These are phyloP conservation scores for Clamator glandarius DNA, from an alignment of 2,797 vertebrate genomes.

Conservation along the genomic window DNA sequence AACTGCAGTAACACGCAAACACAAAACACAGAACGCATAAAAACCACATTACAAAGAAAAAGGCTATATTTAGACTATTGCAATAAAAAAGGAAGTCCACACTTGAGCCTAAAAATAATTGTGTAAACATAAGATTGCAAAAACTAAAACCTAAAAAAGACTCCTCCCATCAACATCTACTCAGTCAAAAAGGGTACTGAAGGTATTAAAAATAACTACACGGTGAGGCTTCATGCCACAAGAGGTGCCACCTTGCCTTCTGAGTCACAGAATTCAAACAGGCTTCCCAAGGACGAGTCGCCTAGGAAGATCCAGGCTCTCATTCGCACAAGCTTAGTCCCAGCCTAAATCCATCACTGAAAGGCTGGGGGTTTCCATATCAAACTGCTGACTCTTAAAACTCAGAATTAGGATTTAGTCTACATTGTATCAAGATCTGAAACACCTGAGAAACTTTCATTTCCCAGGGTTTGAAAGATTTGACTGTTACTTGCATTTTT, in stretches of 20 bases:
- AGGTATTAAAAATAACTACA: background rate
- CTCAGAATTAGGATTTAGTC: background rate
- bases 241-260: background rate
- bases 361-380: background rate
- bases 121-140: background rate
- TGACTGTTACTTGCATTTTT: background rate
- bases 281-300: background rate
- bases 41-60: background rate
- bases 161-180: background rate
- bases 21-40: background rate
- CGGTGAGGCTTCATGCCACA: background rate
- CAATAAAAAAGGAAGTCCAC: slow-evolving; percentile 13
- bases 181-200: background rate
- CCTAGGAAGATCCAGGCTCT: background rate
- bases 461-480: background rate
- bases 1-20: background rate
- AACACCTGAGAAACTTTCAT: background rate
- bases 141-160: background rate
- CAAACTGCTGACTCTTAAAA: background rate
- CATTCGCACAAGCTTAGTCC: background rate
- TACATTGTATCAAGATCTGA: background rate
- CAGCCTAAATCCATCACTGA: background rate
- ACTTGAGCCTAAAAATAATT: background rate
- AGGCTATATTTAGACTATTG: background rate
- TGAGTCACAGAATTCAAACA: background rate